Evolutionary conservation across 2,797 vertebrate genomes (phyloP), one percentile per base, ranked within the genome.

Genomic region (Esox lucius): DNA sequence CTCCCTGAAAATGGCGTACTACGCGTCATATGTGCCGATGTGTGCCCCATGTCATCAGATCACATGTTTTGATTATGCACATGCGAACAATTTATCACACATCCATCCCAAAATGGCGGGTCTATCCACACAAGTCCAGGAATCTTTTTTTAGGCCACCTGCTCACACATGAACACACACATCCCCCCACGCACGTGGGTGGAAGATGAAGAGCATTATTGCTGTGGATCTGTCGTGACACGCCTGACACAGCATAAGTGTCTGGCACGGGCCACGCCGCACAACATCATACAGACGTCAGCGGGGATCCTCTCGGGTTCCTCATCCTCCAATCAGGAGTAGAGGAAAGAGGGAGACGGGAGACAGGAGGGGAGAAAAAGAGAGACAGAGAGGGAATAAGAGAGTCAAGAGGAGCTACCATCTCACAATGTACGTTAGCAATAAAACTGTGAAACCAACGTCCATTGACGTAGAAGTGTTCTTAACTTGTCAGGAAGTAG

Each of bases 241-340:
- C 19, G 39, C 53, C 6, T 33, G n/a, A 70, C 69, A 15, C 0
- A 70, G 48, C 67, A 81, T 78, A n/a, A 78, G 78, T 73, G 72
- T 61, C 67, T 67, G 68, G 46, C 75, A 70, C 75, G 64, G 84
- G 84, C 81, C 76, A 78, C 83, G 84, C 83, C 85, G 78, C 80
- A 80, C 80, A 80, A 79, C 22, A 15, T 77, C 83, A 77, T 65
- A 72, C 67, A 56, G 73, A 67, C 75, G 86, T 85, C 83, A 88
- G 78, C 78, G 83, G 81, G 84, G 77, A 83, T 87, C 81, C 80
- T 81, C 85, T 74, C 73, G 77, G 77, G 73, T 66, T 72, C 71
- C 78, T 82, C 73, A 76, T 64, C 81, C 76, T 81, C 81, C 65
- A 83, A 74, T 70, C 15, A 12, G 13, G 28, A 65, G 26, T 28